Conservation (phyloP, 2,113 vertebrate species). For the Ameiurus melas region DNA sequence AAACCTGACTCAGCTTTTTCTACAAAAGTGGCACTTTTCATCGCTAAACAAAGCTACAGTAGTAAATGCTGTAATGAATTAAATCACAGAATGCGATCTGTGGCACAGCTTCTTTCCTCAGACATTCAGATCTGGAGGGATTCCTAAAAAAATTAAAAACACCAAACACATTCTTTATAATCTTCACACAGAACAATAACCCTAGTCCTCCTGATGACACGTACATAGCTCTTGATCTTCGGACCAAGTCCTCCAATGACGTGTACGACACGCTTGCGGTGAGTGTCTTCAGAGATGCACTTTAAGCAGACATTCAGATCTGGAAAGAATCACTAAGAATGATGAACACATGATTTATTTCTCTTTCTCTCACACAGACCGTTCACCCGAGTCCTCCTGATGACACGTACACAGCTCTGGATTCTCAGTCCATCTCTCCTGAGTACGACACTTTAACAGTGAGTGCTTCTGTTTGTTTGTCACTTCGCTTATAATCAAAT, state of each 20-base stretch:
- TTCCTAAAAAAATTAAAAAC: no score
- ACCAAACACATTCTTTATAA: no score
- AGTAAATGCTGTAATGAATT: neutral
- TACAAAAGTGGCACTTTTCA: neutral
- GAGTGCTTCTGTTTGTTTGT: no score
- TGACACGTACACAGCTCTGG: neutral
- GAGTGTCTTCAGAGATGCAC: neutral
- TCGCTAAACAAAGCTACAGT: neutral
- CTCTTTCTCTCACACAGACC: no score
- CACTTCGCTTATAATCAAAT: no score
- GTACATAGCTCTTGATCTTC: neutral
- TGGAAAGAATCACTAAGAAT: neutral
- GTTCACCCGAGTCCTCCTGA: no score
- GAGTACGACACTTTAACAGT: neutral
- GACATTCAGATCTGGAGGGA: no score
- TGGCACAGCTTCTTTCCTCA: no score
- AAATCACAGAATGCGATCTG: neutral
- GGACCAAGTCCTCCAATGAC: neutral
- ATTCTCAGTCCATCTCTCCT: neutral
- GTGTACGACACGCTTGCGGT: constrained; percentile 9
- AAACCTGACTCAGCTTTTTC: no score
- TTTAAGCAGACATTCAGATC: constrained; percentile 19
- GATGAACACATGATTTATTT: neutral
- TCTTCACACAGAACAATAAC: neutral
- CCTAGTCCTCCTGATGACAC: neutral